Evolutionary conservation across 2,113 vertebrate genomes (phyloP), one percentile per base, ranked within the genome.

Genomic region (Bombycilla garrulus): DNA sequence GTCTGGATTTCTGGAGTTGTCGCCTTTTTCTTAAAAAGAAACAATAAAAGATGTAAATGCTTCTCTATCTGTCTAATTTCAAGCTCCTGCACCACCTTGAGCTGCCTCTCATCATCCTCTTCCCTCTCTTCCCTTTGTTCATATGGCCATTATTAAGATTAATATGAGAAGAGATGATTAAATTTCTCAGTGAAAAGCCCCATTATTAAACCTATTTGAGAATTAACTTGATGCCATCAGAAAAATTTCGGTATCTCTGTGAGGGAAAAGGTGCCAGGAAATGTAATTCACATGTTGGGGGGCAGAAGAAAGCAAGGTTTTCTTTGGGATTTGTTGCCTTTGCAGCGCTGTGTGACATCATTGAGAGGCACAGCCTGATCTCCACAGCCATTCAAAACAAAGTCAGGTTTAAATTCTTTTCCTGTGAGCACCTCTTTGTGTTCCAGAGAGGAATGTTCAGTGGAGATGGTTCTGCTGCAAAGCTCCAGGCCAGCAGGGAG

Each of bases 251-350:
- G 3, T 12, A 21, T 21, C 18, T 1, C 0, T 6, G 5, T 13
- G 9, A 48, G 38, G 22, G 12, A 54, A 35, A 51, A 61, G 19
- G 10, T 38, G 4, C 4, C 35, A 86, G n/a, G 18, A 26, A 48
- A 40, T 38, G 20, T 9, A 80, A n/a, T 36, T n/a, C 29, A 12
- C 0, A 0, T 7, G 2, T 3, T 16, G 45, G 2, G 22, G 19
- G 7, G 5, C 19, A 81, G 54, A 25, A 0, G 14, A 77, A 80
- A 33, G 1, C 58, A 57, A 2, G 11, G 3, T 2, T 31, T 77
- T n/a, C 38, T 78, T 17, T 50, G 35, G 26, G 33, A 15, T 20
- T 53, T 10, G 15, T 56, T 48, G 8, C 5, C 51, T 85, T 82
- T 85, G 35, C 47, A 61, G 47, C 38, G 11, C 24, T 1, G 3